Evolutionary conservation across 2,797 vertebrate genomes (phyloP), one percentile per base, ranked within the genome.

Genomic region (Anguilla megastoma): DNA sequence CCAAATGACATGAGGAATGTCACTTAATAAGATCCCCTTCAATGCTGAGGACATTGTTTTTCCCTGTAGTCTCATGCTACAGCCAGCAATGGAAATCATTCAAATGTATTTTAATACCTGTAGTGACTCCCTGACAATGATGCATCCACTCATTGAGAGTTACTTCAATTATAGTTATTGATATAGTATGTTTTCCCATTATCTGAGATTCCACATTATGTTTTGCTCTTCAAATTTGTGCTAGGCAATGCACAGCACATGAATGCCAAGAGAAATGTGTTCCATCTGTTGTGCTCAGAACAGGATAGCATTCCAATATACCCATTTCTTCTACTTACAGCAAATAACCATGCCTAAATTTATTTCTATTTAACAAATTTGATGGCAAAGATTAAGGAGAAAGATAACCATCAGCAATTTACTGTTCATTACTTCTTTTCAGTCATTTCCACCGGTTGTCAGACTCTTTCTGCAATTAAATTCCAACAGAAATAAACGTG

Each of bases 291-390:
- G 18, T 2, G 3, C 79, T 48, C 45, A 86, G 50, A 3, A 74
- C 5, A 69, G 1, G 63, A 66, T 69, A 48, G 12, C 58, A 48
- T 52, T 86, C 66, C 7, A 27, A 8, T 41, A 74, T 21, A 27
- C 52, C 2, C 66, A 86, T 50, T 86, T 74, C 48, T 0, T 50
- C 45, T 24, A 3, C 10, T 71, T 14, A 2, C 14, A 1, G 3
- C 56, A n/a, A 41, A 41, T 12, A 66, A 63, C 36, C 41, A 33
- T 48, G n/a, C 56, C 30, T 86, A 84, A 21, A 76, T 56, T 30
- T 85, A 71, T 89, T 86, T 84, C 86, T 84, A 18, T 45, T 10
- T 76, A 85, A 76, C 63, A 84, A 60, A 24, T 60, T 56, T 74
- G 58, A 82, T 27, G 36, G 66, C 48, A 71, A 30, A 56, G 48